Conservation (phyloP, 2,888 invertebrate genomes). For the Bruchidius siliquastri region DNA sequence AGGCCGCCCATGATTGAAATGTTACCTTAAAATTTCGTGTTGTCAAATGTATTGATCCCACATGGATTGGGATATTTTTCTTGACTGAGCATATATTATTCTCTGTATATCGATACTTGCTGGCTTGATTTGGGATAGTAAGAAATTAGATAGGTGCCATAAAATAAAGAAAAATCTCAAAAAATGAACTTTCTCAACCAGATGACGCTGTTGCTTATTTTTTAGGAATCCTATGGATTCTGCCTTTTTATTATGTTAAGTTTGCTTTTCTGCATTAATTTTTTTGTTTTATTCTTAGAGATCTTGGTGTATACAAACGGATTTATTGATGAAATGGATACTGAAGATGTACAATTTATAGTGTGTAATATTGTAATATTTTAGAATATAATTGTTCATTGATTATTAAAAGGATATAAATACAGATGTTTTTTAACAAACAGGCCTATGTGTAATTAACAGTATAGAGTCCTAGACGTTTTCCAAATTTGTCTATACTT, state of each 20-base stretch:
- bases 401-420: slow-evolving; percentile 12
- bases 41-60: too few species aligned
- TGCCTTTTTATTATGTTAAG: slow-evolving; percentile 14
- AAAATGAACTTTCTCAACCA: neutral
- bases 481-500: too few species aligned
- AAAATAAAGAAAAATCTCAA: neutral
- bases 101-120: neutral
- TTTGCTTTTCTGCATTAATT: slow-evolving; percentile 13
- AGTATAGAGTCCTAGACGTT: too few species aligned
- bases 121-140: neutral
- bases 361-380: slow-evolving; percentile 29
- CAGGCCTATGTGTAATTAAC: neutral
- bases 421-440: neutral
- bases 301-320: slow-evolving; percentile 16
- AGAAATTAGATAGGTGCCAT: neutral
- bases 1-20: too few species aligned
- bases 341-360: slow-evolving; percentile 28
- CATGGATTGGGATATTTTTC: too few species aligned
- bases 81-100: too few species aligned
- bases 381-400: slow-evolving; percentile 21
- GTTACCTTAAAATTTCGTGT: too few species aligned
- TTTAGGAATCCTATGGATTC: slow-evolving; percentile 2
- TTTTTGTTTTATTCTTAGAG: slow-evolving; percentile 7
- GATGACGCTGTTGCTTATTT: neutral
- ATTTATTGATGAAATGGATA: slow-evolving; percentile 21